phyloP scores from a whole-genome alignment of 1,140 invertebrate genomes.

The Drosophila sproati region DNA sequence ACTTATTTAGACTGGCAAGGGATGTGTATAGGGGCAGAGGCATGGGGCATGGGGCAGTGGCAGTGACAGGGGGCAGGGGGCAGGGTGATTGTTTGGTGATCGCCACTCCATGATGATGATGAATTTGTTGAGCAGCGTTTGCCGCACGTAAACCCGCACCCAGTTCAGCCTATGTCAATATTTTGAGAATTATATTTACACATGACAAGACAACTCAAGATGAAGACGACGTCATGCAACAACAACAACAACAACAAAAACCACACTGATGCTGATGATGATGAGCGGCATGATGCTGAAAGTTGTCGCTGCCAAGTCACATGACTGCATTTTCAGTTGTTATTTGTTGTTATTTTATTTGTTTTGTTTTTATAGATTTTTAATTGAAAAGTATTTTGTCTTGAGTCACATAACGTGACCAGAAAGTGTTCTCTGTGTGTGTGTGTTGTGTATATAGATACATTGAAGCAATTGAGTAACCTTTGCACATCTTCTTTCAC shows the following conservation, averaged over 20 bases:
- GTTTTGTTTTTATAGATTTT: constrained; percentile 72
- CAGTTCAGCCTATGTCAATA: constrained; percentile 17
- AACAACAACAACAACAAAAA: constrained; percentile 8
- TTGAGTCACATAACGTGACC: constrained; percentile 69
- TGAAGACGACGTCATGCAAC: constrained; percentile 8
- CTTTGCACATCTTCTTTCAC: constrained; percentile 12
- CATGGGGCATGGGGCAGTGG: neutral
- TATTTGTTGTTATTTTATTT: constrained; percentile 19
- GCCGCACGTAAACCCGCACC: neutral
- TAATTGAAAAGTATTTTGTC: constrained; percentile 79
- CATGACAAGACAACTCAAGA: constrained; percentile 23
- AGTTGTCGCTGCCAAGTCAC: constrained; percentile 55
- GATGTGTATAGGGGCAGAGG: neutral
- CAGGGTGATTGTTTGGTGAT: neutral
- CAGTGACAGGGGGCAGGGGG: neutral
- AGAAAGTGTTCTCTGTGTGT: neutral
- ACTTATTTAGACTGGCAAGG: too few relatives aligned
- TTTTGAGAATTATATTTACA: constrained; percentile 47
- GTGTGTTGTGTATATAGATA: neutral
- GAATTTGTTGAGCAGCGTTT: constrained; percentile 4
- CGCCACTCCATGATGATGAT: neutral
- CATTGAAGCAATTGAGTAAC: constrained; percentile 51
- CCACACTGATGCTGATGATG: constrained; percentile 2
- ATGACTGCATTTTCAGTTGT: constrained; percentile 48
- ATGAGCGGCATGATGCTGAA: constrained; percentile 41